A percentile compares a stretch with the other conserved stretches of the same genome.
phyloP scores from a whole-genome alignment of 2,797 vertebrate genomes.

The Oophaga sylvatica region DNA sequence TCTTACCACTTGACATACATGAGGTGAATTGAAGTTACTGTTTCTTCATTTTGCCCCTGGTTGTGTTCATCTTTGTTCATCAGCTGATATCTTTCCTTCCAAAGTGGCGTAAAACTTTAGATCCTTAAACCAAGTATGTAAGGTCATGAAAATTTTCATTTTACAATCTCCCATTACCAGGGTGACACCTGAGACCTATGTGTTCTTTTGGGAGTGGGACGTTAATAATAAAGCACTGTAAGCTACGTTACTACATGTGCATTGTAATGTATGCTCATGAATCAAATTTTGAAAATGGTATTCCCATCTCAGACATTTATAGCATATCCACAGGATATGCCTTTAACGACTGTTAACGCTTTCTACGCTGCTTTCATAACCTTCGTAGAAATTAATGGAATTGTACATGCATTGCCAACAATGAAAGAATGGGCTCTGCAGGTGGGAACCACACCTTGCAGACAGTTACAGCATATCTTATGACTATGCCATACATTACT shows the following conservation, averaged over 20 bases:
- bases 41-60: slow-evolving; percentile 50
- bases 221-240: slow-evolving; percentile 4
- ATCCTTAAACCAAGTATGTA: slow-evolving; percentile 45
- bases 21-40: slow-evolving; percentile 19
- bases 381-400: too few species aligned
- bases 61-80: slow-evolving; percentile 27
- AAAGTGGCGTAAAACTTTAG: slow-evolving; percentile 24
- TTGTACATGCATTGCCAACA: too few species aligned
- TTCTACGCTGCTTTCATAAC: too few species aligned
- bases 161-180: slow-evolving; percentile 28
- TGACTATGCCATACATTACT: too few species aligned
- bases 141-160: slow-evolving; percentile 46
- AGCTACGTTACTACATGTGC: neutral
- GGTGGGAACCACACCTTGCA: too few species aligned
- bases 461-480: neutral
- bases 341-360: too few species aligned
- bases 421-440: too few species aligned
- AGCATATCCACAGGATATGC: too few species aligned
- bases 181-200: slow-evolving; percentile 15
- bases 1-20: slow-evolving; percentile 55
- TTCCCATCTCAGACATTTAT: too few species aligned
- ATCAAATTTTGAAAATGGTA: too few species aligned
- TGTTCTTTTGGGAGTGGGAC: slow-evolving; percentile 5
- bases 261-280: neutral
- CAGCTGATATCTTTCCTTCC: slow-evolving; percentile 27